Conservation (phyloP, 1,140 invertebrate species). For the Eufriesea mexicana region DNA sequence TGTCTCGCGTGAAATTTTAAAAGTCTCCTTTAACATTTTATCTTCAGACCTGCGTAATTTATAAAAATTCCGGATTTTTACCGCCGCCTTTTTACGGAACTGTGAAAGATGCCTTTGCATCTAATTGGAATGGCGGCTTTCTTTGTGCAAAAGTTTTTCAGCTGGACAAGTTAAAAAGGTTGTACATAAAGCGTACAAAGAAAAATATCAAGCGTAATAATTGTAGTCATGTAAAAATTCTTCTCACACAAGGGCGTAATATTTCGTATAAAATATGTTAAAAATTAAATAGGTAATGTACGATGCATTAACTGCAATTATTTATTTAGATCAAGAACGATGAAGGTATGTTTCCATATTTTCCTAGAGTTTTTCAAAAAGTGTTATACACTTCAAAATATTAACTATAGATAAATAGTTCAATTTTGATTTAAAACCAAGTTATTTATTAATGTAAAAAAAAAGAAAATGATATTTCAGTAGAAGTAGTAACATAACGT, state of each 20-base stretch:
- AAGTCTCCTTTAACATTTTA: neutral
- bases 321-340: neutral
- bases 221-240: neutral
- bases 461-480: too few relatives aligned
- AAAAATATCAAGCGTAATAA: neutral
- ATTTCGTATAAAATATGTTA: neutral
- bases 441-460: too few relatives aligned
- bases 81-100: neutral
- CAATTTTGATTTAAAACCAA: too few relatives aligned
- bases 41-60: neutral
- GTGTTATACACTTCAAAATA: too few relatives aligned
- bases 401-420: too few relatives aligned
- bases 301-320: neutral
- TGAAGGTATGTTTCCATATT: neutral
- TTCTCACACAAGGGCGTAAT: neutral
- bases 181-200: neutral
- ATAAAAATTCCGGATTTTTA: neutral
- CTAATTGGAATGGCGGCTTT: neutral
- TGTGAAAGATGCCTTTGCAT: neutral
- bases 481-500: too few relatives aligned
- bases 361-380: too few relatives aligned
- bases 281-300: neutral
- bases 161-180: neutral
- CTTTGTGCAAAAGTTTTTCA: constrained; percentile 18
- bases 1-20: neutral